Evolutionary conservation across 1,140 invertebrate species (phyloP).

Genomic region (Anastrepha obliqua): DNA sequence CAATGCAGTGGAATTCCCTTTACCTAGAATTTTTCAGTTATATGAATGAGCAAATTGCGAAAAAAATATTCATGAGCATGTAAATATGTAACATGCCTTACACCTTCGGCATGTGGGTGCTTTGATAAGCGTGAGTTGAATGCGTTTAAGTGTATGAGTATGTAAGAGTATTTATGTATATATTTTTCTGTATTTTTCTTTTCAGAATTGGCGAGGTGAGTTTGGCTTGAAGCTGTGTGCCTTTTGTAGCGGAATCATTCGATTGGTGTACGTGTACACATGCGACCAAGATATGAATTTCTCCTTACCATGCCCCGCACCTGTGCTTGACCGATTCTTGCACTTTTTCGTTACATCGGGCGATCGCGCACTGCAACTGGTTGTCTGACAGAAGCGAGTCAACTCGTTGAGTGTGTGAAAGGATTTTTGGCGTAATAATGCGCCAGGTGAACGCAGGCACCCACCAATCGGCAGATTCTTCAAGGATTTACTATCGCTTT

Average conservation of each 20-base stretch:
- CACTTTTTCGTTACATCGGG: neutral
- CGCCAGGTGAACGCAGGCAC: conserved; percentile 69
- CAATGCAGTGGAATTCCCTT: neutral
- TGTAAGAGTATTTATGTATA: neutral
- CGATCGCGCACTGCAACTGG: neutral
- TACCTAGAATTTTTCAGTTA: neutral
- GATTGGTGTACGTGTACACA: neutral
- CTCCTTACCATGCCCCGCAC: conserved; percentile 65
- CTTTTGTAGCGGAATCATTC: neutral
- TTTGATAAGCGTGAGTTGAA: neutral
- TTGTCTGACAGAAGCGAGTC: conserved; percentile 66
- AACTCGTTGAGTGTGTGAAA: conserved; percentile 72
- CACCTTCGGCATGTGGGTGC: neutral
- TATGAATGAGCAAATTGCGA: neutral
- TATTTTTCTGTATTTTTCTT: neutral
- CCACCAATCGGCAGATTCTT: conserved; percentile 66
- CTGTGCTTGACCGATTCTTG: neutral
- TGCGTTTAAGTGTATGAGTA: neutral
- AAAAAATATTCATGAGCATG: neutral
- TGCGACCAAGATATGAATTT: neutral
- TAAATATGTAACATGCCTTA: neutral
- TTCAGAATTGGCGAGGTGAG: neutral
- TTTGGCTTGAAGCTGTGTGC: neutral
- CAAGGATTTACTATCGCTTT: conserved; percentile 61
- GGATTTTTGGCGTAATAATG: conserved; percentile 72